These are phyloP conservation scores for Pituophis catenifer DNA, from an alignment of 2,113 vertebrate genomes.

Conservation along the genomic window DNA sequence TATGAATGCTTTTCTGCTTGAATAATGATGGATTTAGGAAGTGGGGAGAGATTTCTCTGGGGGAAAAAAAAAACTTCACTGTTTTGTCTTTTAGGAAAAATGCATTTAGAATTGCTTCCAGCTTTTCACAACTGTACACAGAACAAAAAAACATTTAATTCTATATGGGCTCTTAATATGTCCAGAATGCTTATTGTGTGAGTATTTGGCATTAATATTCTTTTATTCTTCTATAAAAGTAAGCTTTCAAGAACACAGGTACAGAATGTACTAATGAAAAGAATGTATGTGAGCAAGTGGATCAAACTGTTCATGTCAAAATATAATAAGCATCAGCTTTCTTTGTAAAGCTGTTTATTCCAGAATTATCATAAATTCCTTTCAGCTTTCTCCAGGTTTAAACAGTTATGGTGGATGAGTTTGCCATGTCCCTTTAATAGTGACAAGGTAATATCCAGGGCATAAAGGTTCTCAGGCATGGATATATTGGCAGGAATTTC, in stretches of 20 bases:
- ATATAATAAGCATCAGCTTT: not conserved
- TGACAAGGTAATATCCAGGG: not conserved
- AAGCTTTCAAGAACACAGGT: conserved; percentile 15
- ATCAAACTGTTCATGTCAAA: conserved; percentile 32
- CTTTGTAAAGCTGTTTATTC: not conserved
- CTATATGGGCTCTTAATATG: conserved; percentile 25
- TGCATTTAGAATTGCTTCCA: conserved; percentile 50
- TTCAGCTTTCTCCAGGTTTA: not conserved
- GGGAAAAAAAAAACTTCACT: conserved; percentile 22
- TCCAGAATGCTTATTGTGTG: conserved; percentile 28
- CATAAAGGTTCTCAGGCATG: not conserved
- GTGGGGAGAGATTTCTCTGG: not conserved
- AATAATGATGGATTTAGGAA: not conserved
- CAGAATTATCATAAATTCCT: not conserved
- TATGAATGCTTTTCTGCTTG: not conserved
- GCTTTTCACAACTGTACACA: conserved; percentile 26
- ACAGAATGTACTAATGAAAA: conserved; percentile 2
- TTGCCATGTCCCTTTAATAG: not conserved
- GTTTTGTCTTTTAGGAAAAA: conserved; percentile 24
- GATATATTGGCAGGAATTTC: conserved; percentile 1
- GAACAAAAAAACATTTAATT: conserved; percentile 53
- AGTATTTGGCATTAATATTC: conserved; percentile 46
- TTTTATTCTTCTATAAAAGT: conserved; percentile 9
- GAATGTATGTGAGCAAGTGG: not conserved
- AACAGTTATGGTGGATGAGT: not conserved